Conservation (phyloP, 2,113 vertebrate genomes). For the Salminus brasiliensis region DNA sequence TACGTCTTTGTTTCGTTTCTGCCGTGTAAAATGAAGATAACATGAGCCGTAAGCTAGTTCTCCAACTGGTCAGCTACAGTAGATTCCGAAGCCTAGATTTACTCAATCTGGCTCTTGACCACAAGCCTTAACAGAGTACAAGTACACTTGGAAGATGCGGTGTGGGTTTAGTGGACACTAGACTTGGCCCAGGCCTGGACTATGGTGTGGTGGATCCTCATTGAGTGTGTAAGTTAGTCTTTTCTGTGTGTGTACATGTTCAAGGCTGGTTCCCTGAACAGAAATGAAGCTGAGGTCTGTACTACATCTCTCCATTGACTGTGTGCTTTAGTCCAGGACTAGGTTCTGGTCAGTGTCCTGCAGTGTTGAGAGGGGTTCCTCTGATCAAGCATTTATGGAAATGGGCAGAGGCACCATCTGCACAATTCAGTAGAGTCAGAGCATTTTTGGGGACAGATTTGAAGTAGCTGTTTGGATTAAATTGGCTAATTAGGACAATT, state of each 20-base stretch:
- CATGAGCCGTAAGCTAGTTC: constrained; percentile 9
- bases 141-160: constrained; percentile 22
- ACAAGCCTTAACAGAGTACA: constrained; percentile 42
- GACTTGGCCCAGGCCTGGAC: background rate
- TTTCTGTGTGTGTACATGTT: background rate
- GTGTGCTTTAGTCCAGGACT: constrained; percentile 11
- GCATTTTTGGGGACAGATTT: constrained; percentile 6
- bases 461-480: constrained; percentile 18
- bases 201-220: background rate
- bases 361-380: background rate
- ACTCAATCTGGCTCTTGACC: constrained; percentile 36
- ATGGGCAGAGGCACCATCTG: background rate
- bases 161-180: background rate
- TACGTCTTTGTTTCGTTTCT: background rate
- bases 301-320: background rate
- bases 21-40: background rate
- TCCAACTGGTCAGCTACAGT: background rate
- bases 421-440: constrained; percentile 1
- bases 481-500: background rate
- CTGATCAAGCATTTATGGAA: background rate
- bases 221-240: background rate
- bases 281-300: background rate
- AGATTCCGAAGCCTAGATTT: constrained; percentile 15
- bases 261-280: constrained; percentile 40
- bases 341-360: constrained; percentile 21